These are phyloP conservation scores for Caenorhabditis sp. DNA, from an alignment of 2,888 invertebrate genomes.

Conservation along the genomic window DNA sequence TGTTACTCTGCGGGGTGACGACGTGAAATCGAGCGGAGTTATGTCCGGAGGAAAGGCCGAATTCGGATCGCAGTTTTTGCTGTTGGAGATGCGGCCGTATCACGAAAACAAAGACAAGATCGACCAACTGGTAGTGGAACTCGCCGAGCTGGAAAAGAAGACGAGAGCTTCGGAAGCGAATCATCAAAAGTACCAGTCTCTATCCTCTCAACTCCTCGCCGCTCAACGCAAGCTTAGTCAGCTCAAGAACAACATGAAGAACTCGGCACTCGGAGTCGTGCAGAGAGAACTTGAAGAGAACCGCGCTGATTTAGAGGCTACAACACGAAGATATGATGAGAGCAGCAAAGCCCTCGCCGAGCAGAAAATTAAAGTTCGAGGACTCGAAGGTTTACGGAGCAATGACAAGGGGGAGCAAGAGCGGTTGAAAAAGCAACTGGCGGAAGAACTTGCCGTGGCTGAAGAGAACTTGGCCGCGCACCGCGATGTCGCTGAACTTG, in stretches of 20 bases:
- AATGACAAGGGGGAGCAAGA: slow-evolving; percentile 70
- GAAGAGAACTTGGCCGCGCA: slow-evolving; percentile 32
- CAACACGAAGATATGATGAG: too few relatives aligned
- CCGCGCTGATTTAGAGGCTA: too few relatives aligned
- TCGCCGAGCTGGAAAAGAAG: slow-evolving; percentile 89
- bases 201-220: not conserved
- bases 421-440: slow-evolving; percentile 60
- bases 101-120: slow-evolving; percentile 76
- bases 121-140: slow-evolving; percentile 86
- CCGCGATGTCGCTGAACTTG: slow-evolving; percentile 23
- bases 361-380: slow-evolving; percentile 50
- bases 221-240: slow-evolving; percentile 43
- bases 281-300: slow-evolving; percentile 63
- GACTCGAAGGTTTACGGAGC: slow-evolving; percentile 67
- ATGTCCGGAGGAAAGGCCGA: slow-evolving; percentile 95
- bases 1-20: slow-evolving; percentile 94
- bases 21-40: slow-evolving; percentile 93
- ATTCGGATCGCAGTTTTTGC: too few relatives aligned
- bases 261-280: slow-evolving; percentile 67
- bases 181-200: not conserved
- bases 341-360: slow-evolving; percentile 35
- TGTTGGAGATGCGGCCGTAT: slow-evolving; percentile 62
- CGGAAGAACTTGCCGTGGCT: not conserved
- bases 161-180: slow-evolving; percentile 78
- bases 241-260: slow-evolving; percentile 61